Conservation (phyloP, 2,888 invertebrate species). For the Thymelicus lineola region DNA sequence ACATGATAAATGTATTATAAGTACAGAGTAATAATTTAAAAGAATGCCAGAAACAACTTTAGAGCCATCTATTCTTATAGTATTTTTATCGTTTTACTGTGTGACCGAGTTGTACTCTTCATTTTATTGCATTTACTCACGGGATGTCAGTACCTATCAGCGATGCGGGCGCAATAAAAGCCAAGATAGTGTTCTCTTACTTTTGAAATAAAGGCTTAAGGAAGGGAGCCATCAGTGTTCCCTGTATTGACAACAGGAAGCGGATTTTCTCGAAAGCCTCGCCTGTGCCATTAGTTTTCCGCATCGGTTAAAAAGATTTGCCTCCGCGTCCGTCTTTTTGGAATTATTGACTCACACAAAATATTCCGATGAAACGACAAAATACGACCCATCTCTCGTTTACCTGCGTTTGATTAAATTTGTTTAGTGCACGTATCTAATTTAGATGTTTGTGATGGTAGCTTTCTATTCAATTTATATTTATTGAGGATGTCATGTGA, state of each 20-base stretch:
- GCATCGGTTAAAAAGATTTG: conserved; percentile 84
- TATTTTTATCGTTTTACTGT: conserved; percentile 54
- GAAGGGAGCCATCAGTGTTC: conserved; percentile 80
- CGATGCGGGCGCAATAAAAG: conserved; percentile 72
- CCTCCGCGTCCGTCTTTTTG: conserved; percentile 74
- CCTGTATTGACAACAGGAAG: conserved; percentile 84
- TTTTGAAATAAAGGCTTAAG: conserved; percentile 83
- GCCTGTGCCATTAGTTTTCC: conserved; percentile 84
- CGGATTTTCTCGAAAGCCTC: conserved; percentile 83
- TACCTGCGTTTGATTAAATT: conserved; percentile 44
- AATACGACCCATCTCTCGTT: conserved; percentile 48
- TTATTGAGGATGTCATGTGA: not conserved
- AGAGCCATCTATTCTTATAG: conserved; percentile 36
- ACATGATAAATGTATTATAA: not conserved
- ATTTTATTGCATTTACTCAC: conserved; percentile 67
- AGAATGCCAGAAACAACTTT: not conserved
- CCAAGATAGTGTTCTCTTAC: conserved; percentile 76
- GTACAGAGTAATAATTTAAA: not conserved
- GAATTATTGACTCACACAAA: conserved; percentile 76
- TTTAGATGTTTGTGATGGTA: conserved; percentile 25
- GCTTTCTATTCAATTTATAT: conserved; percentile 12
- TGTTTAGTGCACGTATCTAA: conserved; percentile 35
- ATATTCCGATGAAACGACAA: conserved; percentile 67
- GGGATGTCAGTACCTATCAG: conserved; percentile 57
- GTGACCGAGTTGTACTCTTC: conserved; percentile 53